Evolutionary conservation across 92 coral and sea anemone species (phyloP), one percentile per base, ranked within the genome.

Genomic region (Ricordea florida): DNA sequence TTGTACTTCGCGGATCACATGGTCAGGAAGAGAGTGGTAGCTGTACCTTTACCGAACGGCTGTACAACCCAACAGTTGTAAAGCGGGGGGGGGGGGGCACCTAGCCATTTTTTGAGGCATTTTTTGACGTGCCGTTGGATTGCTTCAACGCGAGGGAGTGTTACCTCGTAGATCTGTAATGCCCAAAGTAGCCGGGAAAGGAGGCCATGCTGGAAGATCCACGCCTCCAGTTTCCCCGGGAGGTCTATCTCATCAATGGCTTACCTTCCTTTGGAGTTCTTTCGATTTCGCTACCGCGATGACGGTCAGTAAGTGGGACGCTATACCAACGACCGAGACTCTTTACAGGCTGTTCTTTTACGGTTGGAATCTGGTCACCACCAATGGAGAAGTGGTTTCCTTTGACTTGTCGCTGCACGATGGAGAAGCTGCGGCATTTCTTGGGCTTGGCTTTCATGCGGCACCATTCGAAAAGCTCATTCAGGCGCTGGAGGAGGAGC

Each of bases 181-280:
- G 67, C 28, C 79, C 79, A 72, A 33, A 56, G 62, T 18, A 72
- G 35, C 24, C 79, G 47, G 37, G 67, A 67, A 3, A 72, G 55
- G 33, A 56, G 62, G 36, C 67, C 56, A 27, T 31, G 45, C 49
- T 72, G 79, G 22, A 72, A 35, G 52, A 41, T 37, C 68, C 79
- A 57, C 4, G 36, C 55, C 55, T 72, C 57, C 29, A 56, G 58
- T 40, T 38, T 72, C 22, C 79, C 57, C 5, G 79, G 68, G 38
- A 72, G 52, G 11, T 10, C 36, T 2, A 40, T 56, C 51, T 44
- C 30, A 52, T 38, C 66, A 57, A 72, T 72, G 49, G 52, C 40
- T 55, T 27, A 2, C 74, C 74, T 25, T 66, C 59, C 40, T 30
- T 53, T 45, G 59, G 57, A 44, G 50, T 5, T 43, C 46, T 17